A percentile compares a stretch with the other conserved stretches of the same genome.
phyloP scores from a whole-genome alignment of 1,140 invertebrate species.

The Scaptomyza montana region DNA sequence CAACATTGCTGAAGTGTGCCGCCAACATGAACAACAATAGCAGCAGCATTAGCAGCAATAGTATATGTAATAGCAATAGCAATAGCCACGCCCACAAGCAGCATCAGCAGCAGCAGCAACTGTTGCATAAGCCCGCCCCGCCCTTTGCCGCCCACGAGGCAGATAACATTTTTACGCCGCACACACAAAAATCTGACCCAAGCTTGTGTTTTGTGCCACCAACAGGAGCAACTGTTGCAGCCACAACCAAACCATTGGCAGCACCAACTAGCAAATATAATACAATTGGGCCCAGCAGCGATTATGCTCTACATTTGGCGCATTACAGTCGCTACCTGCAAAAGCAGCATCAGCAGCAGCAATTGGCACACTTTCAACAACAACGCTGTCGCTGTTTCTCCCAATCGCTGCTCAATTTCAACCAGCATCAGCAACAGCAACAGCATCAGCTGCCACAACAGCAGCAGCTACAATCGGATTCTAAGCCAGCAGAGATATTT shows the following conservation, averaged over 20 bases:
- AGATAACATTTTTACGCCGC: slow-evolving; percentile 74
- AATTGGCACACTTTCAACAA: slow-evolving; percentile 72
- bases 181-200: slow-evolving; percentile 75
- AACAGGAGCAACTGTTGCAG: slow-evolving; percentile 11
- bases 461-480: slow-evolving; percentile 36
- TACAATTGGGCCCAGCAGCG: slow-evolving; percentile 80
- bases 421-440: slow-evolving; percentile 47
- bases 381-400: slow-evolving; percentile 79
- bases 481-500: slow-evolving; percentile 57
- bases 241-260: slow-evolving; percentile 25
- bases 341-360: slow-evolving; percentile 75
- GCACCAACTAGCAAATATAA: slow-evolving; percentile 71
- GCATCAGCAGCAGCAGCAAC: slow-evolving; percentile 36
- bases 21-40: slow-evolving; percentile 38
- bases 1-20: slow-evolving; percentile 74
- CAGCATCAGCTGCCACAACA: slow-evolving; percentile 29
- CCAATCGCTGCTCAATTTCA: slow-evolving; percentile 77
- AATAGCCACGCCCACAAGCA: slow-evolving; percentile 36
- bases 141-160: slow-evolving; percentile 66
- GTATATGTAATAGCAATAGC: slow-evolving; percentile 17
- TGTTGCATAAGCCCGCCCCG: slow-evolving; percentile 45
- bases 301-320: slow-evolving; percentile 75
- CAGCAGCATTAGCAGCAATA: slow-evolving; percentile 34
- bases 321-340: slow-evolving; percentile 74
- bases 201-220: slow-evolving; percentile 70